These are phyloP conservation scores for Timandra comae DNA, from an alignment of 2,888 invertebrate genomes.

Conservation along the genomic window DNA sequence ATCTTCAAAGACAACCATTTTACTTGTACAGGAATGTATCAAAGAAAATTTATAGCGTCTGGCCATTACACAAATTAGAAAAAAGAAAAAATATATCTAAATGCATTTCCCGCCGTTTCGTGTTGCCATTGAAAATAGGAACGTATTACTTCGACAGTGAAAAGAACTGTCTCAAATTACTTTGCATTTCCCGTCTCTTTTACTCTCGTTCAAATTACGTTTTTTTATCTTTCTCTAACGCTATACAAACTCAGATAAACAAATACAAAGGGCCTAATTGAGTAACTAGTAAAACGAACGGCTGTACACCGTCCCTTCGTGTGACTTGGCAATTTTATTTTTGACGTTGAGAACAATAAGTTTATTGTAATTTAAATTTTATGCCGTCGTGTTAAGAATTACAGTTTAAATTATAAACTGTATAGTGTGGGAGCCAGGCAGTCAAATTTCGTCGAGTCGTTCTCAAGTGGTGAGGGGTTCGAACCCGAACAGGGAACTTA, in stretches of 20 bases:
- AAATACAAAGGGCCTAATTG: constrained; percentile 78
- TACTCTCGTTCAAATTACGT: constrained; percentile 11
- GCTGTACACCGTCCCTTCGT: constrained; percentile 68
- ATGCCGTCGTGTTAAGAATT: constrained; percentile 6
- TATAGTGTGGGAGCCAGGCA: constrained; percentile 19
- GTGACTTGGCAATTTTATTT: constrained; percentile 37
- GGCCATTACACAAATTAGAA: constrained; percentile 66
- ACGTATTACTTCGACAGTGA: constrained; percentile 69
- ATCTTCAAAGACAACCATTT: constrained; percentile 32
- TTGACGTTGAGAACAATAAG: constrained; percentile 13
- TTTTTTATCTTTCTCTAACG: constrained; percentile 41
- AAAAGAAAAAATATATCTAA: constrained; percentile 56
- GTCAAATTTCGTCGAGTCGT: constrained; percentile 64
- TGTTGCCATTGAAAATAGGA: constrained; percentile 75
- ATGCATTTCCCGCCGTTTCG: constrained; percentile 73
- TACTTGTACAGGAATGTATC: constrained; percentile 48
- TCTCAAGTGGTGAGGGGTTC: constrained; percentile 73
- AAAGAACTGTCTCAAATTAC: constrained; percentile 78
- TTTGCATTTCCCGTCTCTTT: constrained; percentile 46
- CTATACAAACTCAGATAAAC: constrained; percentile 76
- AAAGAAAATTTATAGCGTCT: constrained; percentile 55
- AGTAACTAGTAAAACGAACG: constrained; percentile 77
- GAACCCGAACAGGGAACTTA: constrained; percentile 67
- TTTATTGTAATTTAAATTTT: constrained; percentile 27
- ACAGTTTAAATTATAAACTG: constrained; percentile 13